A percentile compares a stretch with the other conserved stretches of the same genome.
phyloP scores from a whole-genome alignment of 92 coral and sea anemone species.

The Phenganax marumi region DNA sequence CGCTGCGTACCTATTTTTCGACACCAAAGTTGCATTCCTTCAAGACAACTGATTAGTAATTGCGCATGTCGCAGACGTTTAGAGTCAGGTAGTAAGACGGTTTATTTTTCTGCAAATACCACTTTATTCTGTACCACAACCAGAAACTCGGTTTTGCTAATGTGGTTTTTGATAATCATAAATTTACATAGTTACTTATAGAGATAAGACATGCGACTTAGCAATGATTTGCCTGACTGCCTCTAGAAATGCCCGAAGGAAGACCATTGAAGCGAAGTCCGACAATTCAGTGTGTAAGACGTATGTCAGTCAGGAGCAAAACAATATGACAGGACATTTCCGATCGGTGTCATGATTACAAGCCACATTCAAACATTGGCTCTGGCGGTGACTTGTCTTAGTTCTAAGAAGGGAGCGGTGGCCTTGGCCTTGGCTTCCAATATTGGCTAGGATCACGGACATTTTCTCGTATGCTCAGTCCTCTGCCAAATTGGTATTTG shows the following conservation, averaged over 20 bases:
- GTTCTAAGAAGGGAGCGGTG: conserved; percentile 9
- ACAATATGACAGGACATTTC: conserved; percentile 1
- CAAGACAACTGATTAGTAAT: no score
- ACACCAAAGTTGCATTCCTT: no score
- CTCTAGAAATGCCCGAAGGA: conserved; percentile 23
- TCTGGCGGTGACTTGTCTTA: neutral
- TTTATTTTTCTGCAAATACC: no score
- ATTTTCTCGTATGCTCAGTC: neutral
- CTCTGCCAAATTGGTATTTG: no score
- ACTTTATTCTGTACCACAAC: no score
- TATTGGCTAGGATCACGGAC: neutral
- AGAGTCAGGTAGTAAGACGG: no score
- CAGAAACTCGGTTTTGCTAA: no score
- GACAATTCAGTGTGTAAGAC: neutral
- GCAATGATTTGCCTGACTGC: neutral
- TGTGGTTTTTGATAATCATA: no score
- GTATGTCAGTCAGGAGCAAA: neutral
- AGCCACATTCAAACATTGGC: conserved; percentile 13
- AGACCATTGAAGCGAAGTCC: conserved; percentile 9
- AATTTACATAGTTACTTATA: no score
- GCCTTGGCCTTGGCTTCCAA: neutral
- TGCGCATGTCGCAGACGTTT: no score
- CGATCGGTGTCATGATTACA: neutral
- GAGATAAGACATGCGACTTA: no score
- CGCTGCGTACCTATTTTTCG: no score